A percentile compares a stretch with the other conserved stretches of the same genome.
Conservation (phyloP, 2,113 vertebrate species). For the Phaethornis superciliosus region DNA sequence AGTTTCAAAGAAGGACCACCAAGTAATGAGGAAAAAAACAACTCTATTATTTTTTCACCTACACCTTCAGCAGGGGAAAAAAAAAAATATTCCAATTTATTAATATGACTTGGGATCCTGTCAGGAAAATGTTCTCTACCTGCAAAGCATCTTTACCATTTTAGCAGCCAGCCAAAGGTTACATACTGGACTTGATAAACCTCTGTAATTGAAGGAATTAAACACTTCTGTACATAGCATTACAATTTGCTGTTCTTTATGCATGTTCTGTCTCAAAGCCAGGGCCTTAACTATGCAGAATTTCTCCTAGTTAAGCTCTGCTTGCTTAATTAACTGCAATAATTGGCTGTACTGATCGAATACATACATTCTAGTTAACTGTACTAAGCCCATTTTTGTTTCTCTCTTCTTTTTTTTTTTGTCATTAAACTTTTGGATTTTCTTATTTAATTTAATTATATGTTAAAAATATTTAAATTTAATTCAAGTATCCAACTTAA, state of each 20-base stretch:
- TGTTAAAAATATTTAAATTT: background rate
- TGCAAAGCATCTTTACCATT: constrained; percentile 1
- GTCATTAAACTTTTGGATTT: background rate
- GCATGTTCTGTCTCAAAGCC: constrained; percentile 2
- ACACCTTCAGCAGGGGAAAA: background rate
- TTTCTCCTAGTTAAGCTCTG: background rate
- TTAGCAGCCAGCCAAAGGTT: background rate
- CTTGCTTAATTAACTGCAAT: background rate
- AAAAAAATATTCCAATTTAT: background rate
- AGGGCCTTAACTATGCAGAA: background rate
- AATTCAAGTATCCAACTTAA: background rate
- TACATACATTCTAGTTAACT: background rate
- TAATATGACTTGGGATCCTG: background rate
- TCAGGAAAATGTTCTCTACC: background rate
- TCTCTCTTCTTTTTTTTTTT: background rate
- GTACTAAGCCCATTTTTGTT: background rate
- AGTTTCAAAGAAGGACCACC: constrained; percentile 50
- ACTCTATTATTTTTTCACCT: background rate
- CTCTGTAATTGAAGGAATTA: background rate
- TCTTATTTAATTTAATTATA: background rate
- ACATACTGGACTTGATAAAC: background rate
- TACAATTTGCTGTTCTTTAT: background rate
- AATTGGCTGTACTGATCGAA: background rate
- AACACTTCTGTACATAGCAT: background rate
- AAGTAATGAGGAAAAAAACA: constrained; percentile 32